phyloP scores from a whole-genome alignment of 2,113 vertebrate genomes.

The Sula dactylatra region DNA sequence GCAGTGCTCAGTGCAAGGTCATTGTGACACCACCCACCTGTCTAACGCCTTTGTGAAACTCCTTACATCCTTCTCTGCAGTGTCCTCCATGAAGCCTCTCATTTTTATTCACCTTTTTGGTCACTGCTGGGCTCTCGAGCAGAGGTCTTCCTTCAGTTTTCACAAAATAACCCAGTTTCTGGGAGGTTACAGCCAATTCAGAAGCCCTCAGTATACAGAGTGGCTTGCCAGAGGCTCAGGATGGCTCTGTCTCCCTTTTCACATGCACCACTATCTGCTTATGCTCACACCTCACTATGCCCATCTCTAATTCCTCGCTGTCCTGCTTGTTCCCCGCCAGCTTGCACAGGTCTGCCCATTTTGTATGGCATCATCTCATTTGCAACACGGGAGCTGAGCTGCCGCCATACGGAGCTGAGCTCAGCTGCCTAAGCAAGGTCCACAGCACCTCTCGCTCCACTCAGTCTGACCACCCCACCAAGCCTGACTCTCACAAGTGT shows the following conservation, averaged over 20 bases:
- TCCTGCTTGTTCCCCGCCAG: neutral
- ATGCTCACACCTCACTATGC: neutral
- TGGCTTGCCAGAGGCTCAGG: neutral
- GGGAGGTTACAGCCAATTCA: neutral
- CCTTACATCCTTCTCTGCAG: neutral
- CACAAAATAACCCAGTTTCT: neutral
- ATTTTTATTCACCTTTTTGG: neutral
- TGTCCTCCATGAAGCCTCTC: neutral
- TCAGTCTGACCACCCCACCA: neutral
- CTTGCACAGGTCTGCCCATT: neutral
- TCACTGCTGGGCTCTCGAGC: neutral
- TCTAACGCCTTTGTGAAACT: neutral
- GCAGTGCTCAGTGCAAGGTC: neutral
- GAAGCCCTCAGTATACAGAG: neutral
- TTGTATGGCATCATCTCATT: neutral
- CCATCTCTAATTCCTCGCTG: neutral
- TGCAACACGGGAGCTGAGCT: accelerated
- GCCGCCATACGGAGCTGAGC: accelerated
- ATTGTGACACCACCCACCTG: neutral
- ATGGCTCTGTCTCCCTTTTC: neutral
- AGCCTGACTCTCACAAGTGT: neutral
- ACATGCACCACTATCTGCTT: neutral
- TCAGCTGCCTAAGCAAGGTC: neutral
- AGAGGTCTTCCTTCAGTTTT: neutral
- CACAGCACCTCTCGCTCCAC: accelerated